These are phyloP conservation scores for Ochropleura plecta DNA, from an alignment of 2,888 invertebrate genomes.

Conservation along the genomic window DNA sequence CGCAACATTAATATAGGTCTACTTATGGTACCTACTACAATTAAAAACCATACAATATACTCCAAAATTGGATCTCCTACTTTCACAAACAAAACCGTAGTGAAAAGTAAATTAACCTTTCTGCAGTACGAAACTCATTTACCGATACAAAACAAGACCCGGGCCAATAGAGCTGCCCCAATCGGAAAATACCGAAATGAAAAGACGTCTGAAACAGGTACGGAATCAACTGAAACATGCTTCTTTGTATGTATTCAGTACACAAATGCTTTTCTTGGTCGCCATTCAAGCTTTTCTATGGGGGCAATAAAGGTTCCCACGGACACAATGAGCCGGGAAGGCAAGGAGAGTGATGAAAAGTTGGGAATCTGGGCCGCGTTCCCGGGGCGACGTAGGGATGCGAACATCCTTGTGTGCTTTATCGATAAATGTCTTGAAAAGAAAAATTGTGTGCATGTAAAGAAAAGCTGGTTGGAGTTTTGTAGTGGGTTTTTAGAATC, in stretches of 20 bases:
- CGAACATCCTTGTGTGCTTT: slow-evolving; percentile 55
- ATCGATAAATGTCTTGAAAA: slow-evolving; percentile 68
- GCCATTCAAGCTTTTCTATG: slow-evolving; percentile 89
- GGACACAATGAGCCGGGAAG: slow-evolving; percentile 88
- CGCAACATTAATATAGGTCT: neutral
- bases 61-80: slow-evolving; percentile 58
- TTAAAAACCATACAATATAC: slow-evolving; percentile 44
- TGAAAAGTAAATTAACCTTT: slow-evolving; percentile 85
- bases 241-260: slow-evolving; percentile 87
- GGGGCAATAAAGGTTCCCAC: slow-evolving; percentile 90
- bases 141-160: slow-evolving; percentile 86
- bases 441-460: slow-evolving; percentile 42
- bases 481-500: slow-evolving; percentile 22
- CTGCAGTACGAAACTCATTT: slow-evolving; percentile 86
- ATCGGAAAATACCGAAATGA: slow-evolving; percentile 85
- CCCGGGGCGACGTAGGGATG: slow-evolving; percentile 82
- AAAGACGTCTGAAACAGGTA: slow-evolving; percentile 77
- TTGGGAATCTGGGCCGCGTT: slow-evolving; percentile 89
- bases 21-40: slow-evolving; percentile 13
- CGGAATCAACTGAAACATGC: slow-evolving; percentile 74
- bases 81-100: slow-evolving; percentile 75
- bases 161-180: slow-evolving; percentile 80
- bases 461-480: slow-evolving; percentile 22
- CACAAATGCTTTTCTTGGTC: slow-evolving; percentile 90
- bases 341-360: slow-evolving; percentile 89